phyloP scores from a whole-genome alignment of 2,888 invertebrate genomes.

The Spodoptera littoralis region DNA sequence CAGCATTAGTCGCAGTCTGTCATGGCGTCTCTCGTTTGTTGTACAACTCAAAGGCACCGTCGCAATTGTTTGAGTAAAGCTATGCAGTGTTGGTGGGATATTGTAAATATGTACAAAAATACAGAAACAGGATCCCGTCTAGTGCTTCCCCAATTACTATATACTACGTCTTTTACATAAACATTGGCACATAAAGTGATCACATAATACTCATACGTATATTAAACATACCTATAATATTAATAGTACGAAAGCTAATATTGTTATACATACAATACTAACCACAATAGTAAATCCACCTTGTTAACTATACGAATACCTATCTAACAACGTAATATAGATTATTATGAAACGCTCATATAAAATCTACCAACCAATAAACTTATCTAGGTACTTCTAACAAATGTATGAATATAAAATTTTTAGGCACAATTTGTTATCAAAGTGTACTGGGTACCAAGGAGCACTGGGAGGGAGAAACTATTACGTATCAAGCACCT shows the following conservation, averaged over 20 bases:
- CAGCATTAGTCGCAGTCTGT: conserved; percentile 11
- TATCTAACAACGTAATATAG: conserved; percentile 74
- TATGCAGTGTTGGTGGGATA: conserved; percentile 43
- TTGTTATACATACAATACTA: conserved; percentile 57
- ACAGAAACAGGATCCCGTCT: conserved; percentile 67
- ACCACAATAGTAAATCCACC: conserved; percentile 70
- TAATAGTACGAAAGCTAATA: conserved; percentile 73
- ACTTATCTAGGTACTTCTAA: conserved; percentile 69
- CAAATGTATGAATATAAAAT: conserved; percentile 77
- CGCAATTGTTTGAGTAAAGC: conserved; percentile 30
- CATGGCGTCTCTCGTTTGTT: conserved; percentile 8
- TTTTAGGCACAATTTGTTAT: conserved; percentile 82
- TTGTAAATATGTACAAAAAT: conserved; percentile 46
- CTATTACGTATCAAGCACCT: conserved; percentile 60
- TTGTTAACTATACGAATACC: conserved; percentile 61
- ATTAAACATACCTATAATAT: conserved; percentile 63
- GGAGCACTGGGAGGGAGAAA: conserved; percentile 65
- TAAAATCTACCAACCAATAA: conserved; percentile 82
- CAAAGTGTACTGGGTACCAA: conserved; percentile 73
- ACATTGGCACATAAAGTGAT: conserved; percentile 85
- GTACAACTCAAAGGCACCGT: conserved; percentile 17
- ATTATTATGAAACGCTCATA: conserved; percentile 78
- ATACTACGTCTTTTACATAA: conserved; percentile 78
- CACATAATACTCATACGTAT: conserved; percentile 81
- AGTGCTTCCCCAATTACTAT: conserved; percentile 64